These are phyloP conservation scores for Plutella xylostella DNA, from an alignment of 2,888 invertebrate genomes.

Conservation along the genomic window DNA sequence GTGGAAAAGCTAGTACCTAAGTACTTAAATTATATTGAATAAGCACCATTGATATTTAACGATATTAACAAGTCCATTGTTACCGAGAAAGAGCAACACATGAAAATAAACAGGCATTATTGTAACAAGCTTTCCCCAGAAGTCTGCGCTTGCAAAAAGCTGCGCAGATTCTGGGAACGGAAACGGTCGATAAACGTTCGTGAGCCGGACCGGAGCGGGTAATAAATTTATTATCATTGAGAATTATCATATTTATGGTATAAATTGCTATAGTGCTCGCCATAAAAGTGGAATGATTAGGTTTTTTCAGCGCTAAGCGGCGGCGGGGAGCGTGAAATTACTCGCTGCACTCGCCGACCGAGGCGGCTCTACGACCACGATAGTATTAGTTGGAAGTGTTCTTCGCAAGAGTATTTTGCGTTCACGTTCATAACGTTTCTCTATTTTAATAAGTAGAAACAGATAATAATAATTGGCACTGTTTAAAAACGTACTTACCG, in stretches of 20 bases:
- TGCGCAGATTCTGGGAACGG: constrained; percentile 38
- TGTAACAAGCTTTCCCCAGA: constrained; percentile 38
- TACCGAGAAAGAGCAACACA: not conserved
- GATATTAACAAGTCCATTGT: too few species aligned
- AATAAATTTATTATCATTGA: constrained; percentile 44
- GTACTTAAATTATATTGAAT: too few species aligned
- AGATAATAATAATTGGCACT: too few species aligned
- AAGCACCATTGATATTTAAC: too few species aligned
- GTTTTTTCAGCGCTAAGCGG: constrained; percentile 41
- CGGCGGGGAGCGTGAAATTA: constrained; percentile 50
- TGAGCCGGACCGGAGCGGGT: constrained; percentile 26
- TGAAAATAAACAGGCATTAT: constrained; percentile 25
- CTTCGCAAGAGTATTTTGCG: too few species aligned
- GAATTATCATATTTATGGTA: constrained; percentile 51
- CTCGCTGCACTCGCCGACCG: constrained; percentile 19
- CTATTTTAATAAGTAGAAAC: too few species aligned
- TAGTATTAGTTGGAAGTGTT: too few species aligned
- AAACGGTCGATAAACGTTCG: constrained; percentile 51
- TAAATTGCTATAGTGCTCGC: constrained; percentile 32
- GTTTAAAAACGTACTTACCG: too few species aligned
- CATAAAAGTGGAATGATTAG: constrained; percentile 39
- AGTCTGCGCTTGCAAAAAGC: constrained; percentile 41
- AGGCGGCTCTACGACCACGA: too few species aligned
- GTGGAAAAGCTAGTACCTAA: too few species aligned
- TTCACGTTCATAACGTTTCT: too few species aligned